Conservation (phyloP, 2,113 vertebrate genomes). For the Dendropsophus ebraccatus region DNA sequence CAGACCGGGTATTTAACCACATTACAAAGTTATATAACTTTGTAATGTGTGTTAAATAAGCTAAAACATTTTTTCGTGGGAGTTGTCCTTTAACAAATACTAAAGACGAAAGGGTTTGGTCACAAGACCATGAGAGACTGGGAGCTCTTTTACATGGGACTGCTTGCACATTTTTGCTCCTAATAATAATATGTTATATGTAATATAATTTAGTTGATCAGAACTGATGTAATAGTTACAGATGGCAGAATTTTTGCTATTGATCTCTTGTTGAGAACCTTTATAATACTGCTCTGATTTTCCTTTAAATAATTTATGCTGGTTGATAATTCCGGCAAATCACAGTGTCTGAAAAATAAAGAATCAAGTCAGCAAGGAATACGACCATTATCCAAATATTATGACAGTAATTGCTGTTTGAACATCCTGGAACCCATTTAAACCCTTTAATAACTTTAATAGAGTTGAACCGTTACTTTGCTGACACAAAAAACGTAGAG, state of each 20-base stretch:
- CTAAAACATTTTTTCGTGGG: too few relatives aligned
- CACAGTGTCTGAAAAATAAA: background rate
- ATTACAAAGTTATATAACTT: too few relatives aligned
- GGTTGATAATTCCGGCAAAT: background rate
- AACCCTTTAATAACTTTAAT: background rate
- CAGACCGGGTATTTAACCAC: too few relatives aligned
- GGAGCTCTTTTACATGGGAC: too few relatives aligned
- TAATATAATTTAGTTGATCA: background rate
- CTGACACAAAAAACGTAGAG: background rate
- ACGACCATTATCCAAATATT: background rate
- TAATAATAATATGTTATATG: background rate
- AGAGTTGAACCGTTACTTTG: background rate
- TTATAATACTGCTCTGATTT: background rate
- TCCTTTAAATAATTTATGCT: background rate
- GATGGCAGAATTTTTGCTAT: background rate
- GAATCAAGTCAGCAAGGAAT: slow-evolving; percentile 5
- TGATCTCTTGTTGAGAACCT: background rate
- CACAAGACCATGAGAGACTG: too few relatives aligned
- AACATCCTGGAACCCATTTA: background rate
- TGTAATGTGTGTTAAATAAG: too few relatives aligned
- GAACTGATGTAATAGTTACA: background rate
- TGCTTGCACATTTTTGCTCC: background rate
- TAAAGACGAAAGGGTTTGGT: too few relatives aligned
- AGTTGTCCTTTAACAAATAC: too few relatives aligned
- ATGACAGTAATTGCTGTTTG: background rate